Percentiles rank a stretch among this genome's conserved stretches.
Conservation (phyloP, 2,797 vertebrate genomes). For the Acanthurus tractus region DNA sequence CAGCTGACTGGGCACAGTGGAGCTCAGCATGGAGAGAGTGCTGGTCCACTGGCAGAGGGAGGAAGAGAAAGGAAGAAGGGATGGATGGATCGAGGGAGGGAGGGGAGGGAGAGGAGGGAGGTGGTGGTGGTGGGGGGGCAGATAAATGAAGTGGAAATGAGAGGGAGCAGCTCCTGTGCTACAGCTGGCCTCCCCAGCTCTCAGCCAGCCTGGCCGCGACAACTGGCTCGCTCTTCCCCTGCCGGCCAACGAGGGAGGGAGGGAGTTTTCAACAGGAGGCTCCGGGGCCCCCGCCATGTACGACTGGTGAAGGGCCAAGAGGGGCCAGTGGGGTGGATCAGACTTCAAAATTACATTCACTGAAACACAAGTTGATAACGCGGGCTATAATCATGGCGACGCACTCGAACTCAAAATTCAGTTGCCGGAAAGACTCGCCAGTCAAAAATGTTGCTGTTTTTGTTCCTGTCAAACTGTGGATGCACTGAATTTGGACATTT, state of each 20-base stretch:
- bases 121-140: conserved; percentile 36
- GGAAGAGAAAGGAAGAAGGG: conserved; percentile 39
- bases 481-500: no score
- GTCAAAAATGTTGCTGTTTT: no score
- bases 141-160: conserved; percentile 87
- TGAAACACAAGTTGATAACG: not conserved
- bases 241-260: conserved; percentile 3
- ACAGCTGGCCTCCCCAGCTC: conserved; percentile 81
- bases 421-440: not conserved
- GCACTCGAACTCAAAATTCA: not conserved
- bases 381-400: not conserved
- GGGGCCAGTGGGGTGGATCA: conserved; percentile 45
- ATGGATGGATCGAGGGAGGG: conserved; percentile 29
- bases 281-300: conserved; percentile 15
- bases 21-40: conserved; percentile 64
- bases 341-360: not conserved
- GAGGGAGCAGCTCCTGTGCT: conserved; percentile 81
- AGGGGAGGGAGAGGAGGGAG: conserved; percentile 9
- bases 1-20: conserved; percentile 82
- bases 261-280: conserved; percentile 23
- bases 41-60: conserved; percentile 60
- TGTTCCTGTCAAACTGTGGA: no score
- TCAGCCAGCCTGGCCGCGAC: conserved; percentile 74
- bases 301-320: conserved; percentile 45
- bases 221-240: conserved; percentile 63